Conservation (phyloP, 2,797 vertebrate species). For the Amazonetta brasiliensis region DNA sequence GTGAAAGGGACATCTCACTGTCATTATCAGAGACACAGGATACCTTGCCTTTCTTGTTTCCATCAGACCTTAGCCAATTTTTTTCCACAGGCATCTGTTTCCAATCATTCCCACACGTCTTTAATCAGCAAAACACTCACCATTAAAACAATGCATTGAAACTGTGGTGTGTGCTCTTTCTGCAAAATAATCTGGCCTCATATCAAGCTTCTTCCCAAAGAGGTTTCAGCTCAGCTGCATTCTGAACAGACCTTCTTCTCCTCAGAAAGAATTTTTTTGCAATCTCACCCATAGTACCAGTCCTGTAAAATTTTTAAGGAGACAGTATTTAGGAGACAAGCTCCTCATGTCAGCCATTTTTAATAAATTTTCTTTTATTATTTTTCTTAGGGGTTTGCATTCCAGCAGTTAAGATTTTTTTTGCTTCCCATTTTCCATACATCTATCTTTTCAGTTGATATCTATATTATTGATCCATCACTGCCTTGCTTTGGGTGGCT, state of each 20-base stretch:
- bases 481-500: fast-evolving
- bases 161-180: background rate
- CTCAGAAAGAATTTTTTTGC: background rate
- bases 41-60: background rate
- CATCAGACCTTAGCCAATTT: background rate
- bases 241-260: background rate
- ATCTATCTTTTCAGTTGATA: background rate
- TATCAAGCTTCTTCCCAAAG: background rate
- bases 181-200: background rate
- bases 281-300: fast-evolving
- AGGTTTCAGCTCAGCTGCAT: background rate
- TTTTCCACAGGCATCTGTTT: background rate
- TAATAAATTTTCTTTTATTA: background rate
- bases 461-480: background rate
- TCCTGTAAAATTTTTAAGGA: background rate
- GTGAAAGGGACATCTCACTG: background rate
- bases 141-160: background rate
- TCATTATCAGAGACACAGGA: background rate
- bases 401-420: background rate
- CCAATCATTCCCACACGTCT: background rate
- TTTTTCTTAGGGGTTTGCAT: background rate
- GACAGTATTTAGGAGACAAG: background rate
- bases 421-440: background rate
- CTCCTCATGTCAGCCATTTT: fast-evolving
- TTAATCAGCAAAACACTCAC: slow-evolving; percentile 28